Percentiles rank a stretch among this genome's conserved stretches.
Conservation (phyloP, 2,888 invertebrate genomes). For the Eristalinus aeneus region DNA sequence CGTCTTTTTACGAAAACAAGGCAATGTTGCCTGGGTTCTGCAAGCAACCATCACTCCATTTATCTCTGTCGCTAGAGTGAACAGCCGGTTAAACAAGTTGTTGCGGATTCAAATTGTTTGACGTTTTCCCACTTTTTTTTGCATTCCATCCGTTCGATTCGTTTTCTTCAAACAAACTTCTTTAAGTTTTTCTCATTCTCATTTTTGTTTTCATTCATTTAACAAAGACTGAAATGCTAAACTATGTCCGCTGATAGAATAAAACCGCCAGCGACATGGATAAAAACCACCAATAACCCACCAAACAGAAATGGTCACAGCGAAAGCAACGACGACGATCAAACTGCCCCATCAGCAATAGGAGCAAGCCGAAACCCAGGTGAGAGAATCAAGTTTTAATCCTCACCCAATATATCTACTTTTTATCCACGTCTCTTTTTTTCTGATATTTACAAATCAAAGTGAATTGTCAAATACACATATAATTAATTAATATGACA, state of each 20-base stretch:
- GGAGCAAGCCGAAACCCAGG: slow-evolving; percentile 41
- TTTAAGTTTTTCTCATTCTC: neutral
- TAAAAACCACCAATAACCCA: slow-evolving; percentile 22
- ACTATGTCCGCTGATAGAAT: slow-evolving; percentile 47
- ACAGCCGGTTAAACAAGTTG: slow-evolving; percentile 68
- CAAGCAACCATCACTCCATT: neutral
- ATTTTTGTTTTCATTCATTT: neutral
- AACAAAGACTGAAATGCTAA: slow-evolving; percentile 11
- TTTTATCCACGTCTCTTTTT: neutral
- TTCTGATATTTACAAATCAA: slow-evolving; percentile 1
- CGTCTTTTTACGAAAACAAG: slow-evolving; percentile 42
- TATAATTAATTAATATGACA: slow-evolving; percentile 17
- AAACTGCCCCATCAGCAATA: slow-evolving; percentile 55
- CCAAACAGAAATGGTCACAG: slow-evolving; percentile 29
- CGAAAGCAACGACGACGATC: slow-evolving; percentile 28
- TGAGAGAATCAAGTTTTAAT: slow-evolving; percentile 35
- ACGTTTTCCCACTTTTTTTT: slow-evolving; percentile 48
- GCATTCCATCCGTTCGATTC: slow-evolving; percentile 46
- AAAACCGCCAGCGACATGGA: slow-evolving; percentile 37
- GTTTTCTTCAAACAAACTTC: slow-evolving; percentile 33
- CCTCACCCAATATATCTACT: neutral
- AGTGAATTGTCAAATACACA: slow-evolving; percentile 17
- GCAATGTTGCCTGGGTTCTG: slow-evolving; percentile 36
- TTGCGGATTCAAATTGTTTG: slow-evolving; percentile 62
- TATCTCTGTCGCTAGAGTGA: slow-evolving; percentile 34